phyloP scores from a whole-genome alignment of 2,888 invertebrate species.

The Cyclophora punctaria region DNA sequence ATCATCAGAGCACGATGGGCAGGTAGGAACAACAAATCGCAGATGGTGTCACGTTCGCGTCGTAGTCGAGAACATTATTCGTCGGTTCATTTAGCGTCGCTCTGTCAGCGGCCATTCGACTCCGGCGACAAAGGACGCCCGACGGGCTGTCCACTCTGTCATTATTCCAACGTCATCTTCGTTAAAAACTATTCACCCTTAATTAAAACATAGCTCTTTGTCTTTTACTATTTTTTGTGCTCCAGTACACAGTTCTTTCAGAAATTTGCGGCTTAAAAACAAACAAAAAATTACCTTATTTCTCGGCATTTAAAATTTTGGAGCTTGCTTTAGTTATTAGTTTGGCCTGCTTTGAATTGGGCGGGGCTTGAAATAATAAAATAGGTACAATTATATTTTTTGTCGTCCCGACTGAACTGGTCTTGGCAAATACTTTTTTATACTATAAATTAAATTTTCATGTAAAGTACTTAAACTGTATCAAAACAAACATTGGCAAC shows the following conservation, averaged over 20 bases:
- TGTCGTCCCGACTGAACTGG: no score
- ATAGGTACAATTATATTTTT: no score
- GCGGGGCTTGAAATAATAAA: no score
- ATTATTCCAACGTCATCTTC: slow-evolving; percentile 8
- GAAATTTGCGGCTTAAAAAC: no score
- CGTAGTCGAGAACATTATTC: neutral
- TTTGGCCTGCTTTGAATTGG: no score
- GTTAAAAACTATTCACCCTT: slow-evolving; percentile 13
- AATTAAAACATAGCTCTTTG: slow-evolving; percentile 6
- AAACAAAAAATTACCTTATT: neutral
- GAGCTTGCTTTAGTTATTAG: no score
- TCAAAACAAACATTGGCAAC: no score
- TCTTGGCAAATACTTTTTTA: no score
- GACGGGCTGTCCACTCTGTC: slow-evolving; percentile 7
- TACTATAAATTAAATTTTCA: no score
- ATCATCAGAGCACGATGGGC: no score
- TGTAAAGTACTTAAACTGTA: no score
- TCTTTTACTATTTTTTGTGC: slow-evolving; percentile 1
- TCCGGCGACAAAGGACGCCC: slow-evolving; percentile 5
- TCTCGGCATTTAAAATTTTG: no score
- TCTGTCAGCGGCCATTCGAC: slow-evolving; percentile 1
- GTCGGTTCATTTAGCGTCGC: neutral
- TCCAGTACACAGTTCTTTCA: neutral
- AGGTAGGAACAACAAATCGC: neutral
- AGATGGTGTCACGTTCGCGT: neutral